Percentiles rank a stretch among this genome's conserved stretches.
phyloP scores from a whole-genome alignment of 2,888 invertebrate genomes.

The Stomorhina lunata region DNA sequence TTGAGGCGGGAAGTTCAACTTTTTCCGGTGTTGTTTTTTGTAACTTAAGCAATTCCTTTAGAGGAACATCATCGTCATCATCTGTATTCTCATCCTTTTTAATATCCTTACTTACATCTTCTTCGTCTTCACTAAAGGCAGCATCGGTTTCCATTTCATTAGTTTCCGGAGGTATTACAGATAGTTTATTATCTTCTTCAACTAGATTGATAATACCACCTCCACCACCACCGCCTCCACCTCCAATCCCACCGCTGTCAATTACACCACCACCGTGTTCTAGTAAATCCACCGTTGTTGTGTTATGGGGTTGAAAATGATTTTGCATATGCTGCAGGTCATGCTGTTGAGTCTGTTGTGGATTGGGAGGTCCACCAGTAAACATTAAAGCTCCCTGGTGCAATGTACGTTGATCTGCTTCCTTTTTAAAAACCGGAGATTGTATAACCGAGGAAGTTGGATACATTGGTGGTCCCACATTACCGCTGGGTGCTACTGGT shows the following conservation, averaged over 20 bases:
- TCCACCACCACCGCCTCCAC: slow-evolving; percentile 23
- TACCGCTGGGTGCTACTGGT: slow-evolving; percentile 66
- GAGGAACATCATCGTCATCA: slow-evolving; percentile 86
- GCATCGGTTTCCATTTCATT: slow-evolving; percentile 77
- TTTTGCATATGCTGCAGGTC: slow-evolving; percentile 67
- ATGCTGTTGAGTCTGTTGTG: slow-evolving; percentile 63
- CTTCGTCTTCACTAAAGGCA: slow-evolving; percentile 80
- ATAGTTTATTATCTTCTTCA: slow-evolving; percentile 72
- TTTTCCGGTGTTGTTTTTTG: slow-evolving; percentile 77
- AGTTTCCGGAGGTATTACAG: slow-evolving; percentile 69
- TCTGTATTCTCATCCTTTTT: slow-evolving; percentile 79
- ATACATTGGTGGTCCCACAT: slow-evolving; percentile 71
- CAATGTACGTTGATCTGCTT: slow-evolving; percentile 72
- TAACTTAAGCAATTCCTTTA: slow-evolving; percentile 83
- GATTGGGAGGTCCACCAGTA: slow-evolving; percentile 45
- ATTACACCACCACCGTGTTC: slow-evolving; percentile 58
- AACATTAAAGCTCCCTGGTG: slow-evolving; percentile 59
- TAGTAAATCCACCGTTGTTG: slow-evolving; percentile 62
- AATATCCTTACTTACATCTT: slow-evolving; percentile 81
- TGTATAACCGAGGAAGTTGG: slow-evolving; percentile 71
- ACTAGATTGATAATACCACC: slow-evolving; percentile 48
- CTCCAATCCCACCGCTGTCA: slow-evolving; percentile 50
- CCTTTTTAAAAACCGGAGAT: slow-evolving; percentile 75
- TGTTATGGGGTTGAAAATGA: slow-evolving; percentile 63
- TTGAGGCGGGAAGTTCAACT: slow-evolving; percentile 77